phyloP scores from a whole-genome alignment of 2,888 invertebrate species.

The Apotomis turbidana region DNA sequence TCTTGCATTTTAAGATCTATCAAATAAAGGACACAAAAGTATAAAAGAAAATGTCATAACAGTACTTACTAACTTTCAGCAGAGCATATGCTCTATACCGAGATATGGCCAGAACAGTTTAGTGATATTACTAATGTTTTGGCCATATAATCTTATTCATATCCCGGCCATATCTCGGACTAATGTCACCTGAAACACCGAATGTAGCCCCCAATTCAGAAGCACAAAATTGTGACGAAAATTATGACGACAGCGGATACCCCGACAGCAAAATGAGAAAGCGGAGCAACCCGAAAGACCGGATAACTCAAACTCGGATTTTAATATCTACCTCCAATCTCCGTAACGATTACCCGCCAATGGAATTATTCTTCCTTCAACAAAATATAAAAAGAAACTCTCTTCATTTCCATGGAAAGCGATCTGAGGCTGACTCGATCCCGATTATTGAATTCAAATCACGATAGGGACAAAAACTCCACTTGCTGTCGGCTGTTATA shows the following conservation, averaged over 20 bases:
- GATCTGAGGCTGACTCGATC: constrained; percentile 61
- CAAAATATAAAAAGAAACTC: constrained; percentile 60
- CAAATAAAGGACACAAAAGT: no score
- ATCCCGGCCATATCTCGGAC: no score
- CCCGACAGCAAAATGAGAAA: constrained; percentile 9
- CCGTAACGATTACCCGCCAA: constrained; percentile 61
- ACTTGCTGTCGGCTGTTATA: constrained; percentile 34
- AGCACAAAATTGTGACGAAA: background rate
- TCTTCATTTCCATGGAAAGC: constrained; percentile 73
- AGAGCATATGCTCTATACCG: no score
- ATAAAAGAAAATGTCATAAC: no score
- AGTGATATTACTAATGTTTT: no score
- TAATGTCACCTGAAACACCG: no score
- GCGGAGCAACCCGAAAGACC: constrained; percentile 22
- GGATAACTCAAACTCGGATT: constrained; percentile 51
- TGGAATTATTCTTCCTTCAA: constrained; percentile 63
- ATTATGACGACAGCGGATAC: constrained; percentile 12
- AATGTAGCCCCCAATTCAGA: background rate
- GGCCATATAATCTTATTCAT: no score
- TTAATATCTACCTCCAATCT: constrained; percentile 62
- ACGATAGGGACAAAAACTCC: constrained; percentile 62
- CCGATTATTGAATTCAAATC: constrained; percentile 78
- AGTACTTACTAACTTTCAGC: no score
- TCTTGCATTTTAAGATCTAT: no score
- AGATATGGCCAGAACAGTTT: no score